Conservation (phyloP, 2,797 vertebrate species). For the Dermochelys coriacea region DNA sequence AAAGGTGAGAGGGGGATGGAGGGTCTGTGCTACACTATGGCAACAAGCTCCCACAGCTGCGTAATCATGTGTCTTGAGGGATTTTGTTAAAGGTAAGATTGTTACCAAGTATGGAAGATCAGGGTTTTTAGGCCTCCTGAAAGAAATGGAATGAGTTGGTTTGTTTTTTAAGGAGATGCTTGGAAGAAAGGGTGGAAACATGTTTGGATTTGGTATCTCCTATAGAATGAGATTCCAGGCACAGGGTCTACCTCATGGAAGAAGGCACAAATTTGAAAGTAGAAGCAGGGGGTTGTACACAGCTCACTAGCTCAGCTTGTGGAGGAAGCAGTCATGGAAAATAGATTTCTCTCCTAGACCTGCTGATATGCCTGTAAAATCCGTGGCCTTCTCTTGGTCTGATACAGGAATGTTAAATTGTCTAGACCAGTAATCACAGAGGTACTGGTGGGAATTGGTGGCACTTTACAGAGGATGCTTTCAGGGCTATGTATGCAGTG, state of each 20-base stretch:
- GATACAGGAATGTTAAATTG: neutral
- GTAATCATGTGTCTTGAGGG: neutral
- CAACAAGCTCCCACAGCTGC: neutral
- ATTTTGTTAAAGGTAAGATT: neutral
- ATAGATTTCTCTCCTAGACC: neutral
- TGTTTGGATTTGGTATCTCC: neutral
- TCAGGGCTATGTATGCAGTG: neutral
- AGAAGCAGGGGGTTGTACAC: no score
- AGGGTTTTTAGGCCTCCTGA: neutral
- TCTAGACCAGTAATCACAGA: neutral
- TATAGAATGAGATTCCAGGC: neutral
- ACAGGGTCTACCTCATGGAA: neutral
- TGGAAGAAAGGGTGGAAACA: neutral
- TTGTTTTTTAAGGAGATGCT: neutral
- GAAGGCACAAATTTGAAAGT: neutral
- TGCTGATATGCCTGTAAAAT: neutral
- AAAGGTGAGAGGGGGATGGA: neutral
- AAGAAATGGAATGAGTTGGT: neutral
- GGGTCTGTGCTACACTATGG: neutral
- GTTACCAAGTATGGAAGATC: neutral
- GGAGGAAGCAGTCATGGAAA: neutral
- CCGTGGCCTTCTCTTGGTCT: neutral
- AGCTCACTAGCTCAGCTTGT: accelerated
- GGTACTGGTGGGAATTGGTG: neutral
- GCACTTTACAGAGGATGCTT: neutral